Conservation (phyloP, 2,113 vertebrate genomes). For the Protomyctophum bolini region DNA sequence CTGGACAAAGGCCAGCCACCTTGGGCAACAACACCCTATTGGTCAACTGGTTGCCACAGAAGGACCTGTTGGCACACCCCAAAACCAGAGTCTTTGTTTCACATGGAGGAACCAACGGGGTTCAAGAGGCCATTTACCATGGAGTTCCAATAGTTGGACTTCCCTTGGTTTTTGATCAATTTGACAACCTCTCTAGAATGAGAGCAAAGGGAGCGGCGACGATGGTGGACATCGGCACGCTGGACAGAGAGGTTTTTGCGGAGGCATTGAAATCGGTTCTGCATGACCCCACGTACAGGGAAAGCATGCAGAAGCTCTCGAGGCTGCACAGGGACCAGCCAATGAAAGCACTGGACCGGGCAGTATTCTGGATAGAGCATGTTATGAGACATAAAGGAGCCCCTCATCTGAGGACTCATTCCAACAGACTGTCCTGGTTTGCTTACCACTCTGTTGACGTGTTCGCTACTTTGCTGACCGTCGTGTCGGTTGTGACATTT, state of each 20-base stretch:
- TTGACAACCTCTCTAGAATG: conserved; percentile 72
- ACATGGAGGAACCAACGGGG: conserved; percentile 73
- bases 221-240: conserved; percentile 54
- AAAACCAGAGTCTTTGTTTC: conserved; percentile 70
- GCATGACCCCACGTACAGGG: conserved; percentile 78
- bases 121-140: conserved; percentile 77
- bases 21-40: conserved; percentile 74
- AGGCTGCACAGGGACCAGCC: conserved; percentile 89
- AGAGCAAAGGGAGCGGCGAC: conserved; percentile 66
- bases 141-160: conserved; percentile 72
- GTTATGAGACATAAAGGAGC: conserved; percentile 91
- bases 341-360: conserved; percentile 86
- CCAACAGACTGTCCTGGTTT: conserved; percentile 88
- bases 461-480: conserved; percentile 54
- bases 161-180: conserved; percentile 72
- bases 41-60: conserved; percentile 75
- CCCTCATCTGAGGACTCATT: conserved; percentile 81
- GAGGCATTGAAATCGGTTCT: conserved; percentile 62
- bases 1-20: conserved; percentile 60
- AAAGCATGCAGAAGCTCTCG: conserved; percentile 87
- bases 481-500: conserved; percentile 32
- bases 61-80: conserved; percentile 75
- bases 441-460: conserved; percentile 90
- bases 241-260: conserved; percentile 60
- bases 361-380: conserved; percentile 91